Conservation (phyloP, 2,888 invertebrate genomes). For the Leptinotarsa haldemani region DNA sequence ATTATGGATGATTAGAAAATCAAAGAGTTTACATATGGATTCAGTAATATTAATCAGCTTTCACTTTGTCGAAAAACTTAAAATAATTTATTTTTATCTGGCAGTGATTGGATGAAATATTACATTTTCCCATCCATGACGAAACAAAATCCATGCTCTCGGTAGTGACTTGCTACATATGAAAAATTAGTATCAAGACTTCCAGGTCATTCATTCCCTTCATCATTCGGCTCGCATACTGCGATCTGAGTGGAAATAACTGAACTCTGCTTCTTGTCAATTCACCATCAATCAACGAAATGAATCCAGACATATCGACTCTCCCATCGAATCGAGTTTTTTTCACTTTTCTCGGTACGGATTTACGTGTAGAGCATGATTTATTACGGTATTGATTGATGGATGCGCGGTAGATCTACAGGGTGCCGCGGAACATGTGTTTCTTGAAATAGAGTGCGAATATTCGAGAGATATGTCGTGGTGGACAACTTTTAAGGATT, state of each 20-base stretch:
- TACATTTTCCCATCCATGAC: background rate
- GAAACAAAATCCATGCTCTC: background rate
- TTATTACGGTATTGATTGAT: constrained; percentile 51
- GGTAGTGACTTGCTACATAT: constrained; percentile 1
- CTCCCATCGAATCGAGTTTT: constrained; percentile 47
- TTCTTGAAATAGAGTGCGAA: constrained; percentile 5
- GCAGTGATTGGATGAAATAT: background rate
- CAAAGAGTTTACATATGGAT: too few species aligned
- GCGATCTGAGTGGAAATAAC: constrained; percentile 38
- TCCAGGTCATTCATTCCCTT: background rate
- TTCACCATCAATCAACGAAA: constrained; percentile 60
- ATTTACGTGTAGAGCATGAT: constrained; percentile 49
- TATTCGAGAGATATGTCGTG: background rate
- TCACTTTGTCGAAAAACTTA: too few species aligned
- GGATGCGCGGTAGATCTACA: constrained; percentile 43
- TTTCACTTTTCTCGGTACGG: constrained; percentile 48
- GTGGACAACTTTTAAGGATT: background rate
- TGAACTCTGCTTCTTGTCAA: constrained; percentile 55
- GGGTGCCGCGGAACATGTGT: constrained; percentile 11
- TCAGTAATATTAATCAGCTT: too few species aligned
- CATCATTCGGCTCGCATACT: constrained; percentile 1
- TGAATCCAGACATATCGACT: constrained; percentile 55
- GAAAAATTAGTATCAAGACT: background rate
- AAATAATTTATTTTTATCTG: too few species aligned
- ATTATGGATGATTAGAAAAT: too few species aligned